A percentile compares a stretch with the other conserved stretches of the same genome.
These are phyloP conservation scores for Luperina nickerlii DNA, from an alignment of 2,888 invertebrate species.

Conservation along the genomic window DNA sequence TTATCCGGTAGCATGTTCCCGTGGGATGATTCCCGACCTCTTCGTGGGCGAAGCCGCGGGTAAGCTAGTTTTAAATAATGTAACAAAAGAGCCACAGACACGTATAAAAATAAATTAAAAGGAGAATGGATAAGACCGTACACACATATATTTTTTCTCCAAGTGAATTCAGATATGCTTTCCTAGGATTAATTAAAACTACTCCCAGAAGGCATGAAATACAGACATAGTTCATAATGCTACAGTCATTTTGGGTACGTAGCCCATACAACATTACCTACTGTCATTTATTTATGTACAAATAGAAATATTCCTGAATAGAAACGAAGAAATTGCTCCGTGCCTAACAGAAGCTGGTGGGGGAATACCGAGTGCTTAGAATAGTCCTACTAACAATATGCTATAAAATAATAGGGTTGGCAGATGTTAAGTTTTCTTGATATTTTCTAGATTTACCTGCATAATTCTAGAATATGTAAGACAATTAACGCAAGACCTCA, in stretches of 20 bases:
- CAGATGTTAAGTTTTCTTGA: neutral
- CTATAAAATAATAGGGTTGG: slow-evolving; percentile 32
- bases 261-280: too few relatives aligned
- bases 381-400: slow-evolving; percentile 31
- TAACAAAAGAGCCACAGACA: slow-evolving; percentile 6
- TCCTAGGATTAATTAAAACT: too few relatives aligned
- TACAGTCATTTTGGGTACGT: too few relatives aligned
- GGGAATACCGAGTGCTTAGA: slow-evolving; percentile 31
- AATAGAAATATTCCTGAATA: slow-evolving; percentile 33
- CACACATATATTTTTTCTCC: too few relatives aligned
- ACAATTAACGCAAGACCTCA: too few relatives aligned
- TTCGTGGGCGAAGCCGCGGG: neutral
- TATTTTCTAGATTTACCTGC: too few relatives aligned
- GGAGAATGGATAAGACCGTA: too few relatives aligned
- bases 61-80: neutral
- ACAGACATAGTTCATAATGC: too few relatives aligned
- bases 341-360: neutral
- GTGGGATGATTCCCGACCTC: neutral
- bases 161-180: too few relatives aligned
- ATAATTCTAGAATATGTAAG: too few relatives aligned
- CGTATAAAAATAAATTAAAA: slow-evolving; percentile 12
- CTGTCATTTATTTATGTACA: slow-evolving; percentile 1
- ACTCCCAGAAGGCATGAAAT: too few relatives aligned
- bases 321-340: slow-evolving; percentile 27
- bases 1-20: neutral